These are phyloP conservation scores for Ceyx melanurus DNA, from an alignment of 2,113 vertebrate species.

Conservation along the genomic window DNA sequence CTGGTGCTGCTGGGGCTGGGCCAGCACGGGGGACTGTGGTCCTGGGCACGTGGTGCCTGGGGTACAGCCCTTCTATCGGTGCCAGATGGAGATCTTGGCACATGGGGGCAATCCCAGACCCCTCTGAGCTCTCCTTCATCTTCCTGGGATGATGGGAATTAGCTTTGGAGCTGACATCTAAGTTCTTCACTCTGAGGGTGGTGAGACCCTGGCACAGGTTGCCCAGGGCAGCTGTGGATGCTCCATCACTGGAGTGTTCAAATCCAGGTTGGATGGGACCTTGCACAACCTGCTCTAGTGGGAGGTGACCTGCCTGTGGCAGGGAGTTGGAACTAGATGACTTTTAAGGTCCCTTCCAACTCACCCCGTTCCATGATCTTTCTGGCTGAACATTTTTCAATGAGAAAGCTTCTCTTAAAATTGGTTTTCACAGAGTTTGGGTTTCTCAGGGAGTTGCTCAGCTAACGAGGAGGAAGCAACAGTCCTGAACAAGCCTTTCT, in stretches of 20 bases:
- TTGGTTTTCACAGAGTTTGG: neutral
- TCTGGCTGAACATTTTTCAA: neutral
- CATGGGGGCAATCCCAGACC: accelerated
- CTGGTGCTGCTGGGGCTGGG: neutral
- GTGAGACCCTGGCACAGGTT: no score
- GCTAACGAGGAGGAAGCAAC: neutral
- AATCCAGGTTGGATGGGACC: no score
- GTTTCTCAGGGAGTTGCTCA: neutral
- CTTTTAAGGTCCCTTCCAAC: neutral
- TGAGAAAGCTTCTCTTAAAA: neutral
- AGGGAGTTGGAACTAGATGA: neutral
- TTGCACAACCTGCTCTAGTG: no score
- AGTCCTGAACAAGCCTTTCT: neutral
- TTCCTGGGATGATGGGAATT: no score
- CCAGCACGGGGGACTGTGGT: neutral
- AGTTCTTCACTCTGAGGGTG: no score
- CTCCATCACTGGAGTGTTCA: no score
- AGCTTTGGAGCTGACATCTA: no score
- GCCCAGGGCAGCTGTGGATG: no score
- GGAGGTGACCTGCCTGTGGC: no score
- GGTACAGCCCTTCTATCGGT: accelerated
- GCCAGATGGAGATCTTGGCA: neutral
- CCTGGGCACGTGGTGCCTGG: neutral
- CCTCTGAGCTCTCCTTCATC: no score
- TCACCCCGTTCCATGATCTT: neutral